Percentiles rank a stretch among this genome's conserved stretches.
Evolutionary conservation across 2,113 vertebrate species (phyloP).

Genomic region (Dolichallabes microphthalmus): DNA sequence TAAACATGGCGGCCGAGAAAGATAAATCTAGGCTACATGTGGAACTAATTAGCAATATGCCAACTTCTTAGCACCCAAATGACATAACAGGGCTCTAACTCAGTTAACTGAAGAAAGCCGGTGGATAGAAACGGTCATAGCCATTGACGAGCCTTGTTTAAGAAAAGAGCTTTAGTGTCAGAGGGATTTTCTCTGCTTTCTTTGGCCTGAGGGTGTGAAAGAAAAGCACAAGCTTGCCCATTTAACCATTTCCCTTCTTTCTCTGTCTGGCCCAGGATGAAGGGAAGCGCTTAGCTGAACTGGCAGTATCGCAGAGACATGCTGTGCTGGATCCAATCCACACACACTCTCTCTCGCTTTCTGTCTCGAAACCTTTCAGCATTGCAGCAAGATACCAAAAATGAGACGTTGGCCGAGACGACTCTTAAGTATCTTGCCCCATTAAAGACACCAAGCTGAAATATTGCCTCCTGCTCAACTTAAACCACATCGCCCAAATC

Average conservation of each 20-base stretch:
- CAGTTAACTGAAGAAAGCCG: background rate
- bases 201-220: slow-evolving; percentile 50
- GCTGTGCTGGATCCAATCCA: slow-evolving; percentile 3
- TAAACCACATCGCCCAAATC: slow-evolving; percentile 47
- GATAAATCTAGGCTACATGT: slow-evolving; percentile 11
- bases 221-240: slow-evolving; percentile 53
- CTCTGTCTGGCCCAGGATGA: slow-evolving; percentile 30
- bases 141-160: background rate
- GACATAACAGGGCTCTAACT: background rate
- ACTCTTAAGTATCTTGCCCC: slow-evolving; percentile 32
- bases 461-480: slow-evolving; percentile 44
- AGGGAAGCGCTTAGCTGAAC: slow-evolving; percentile 26
- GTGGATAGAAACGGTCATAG: background rate
- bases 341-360: background rate
- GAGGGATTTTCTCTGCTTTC: slow-evolving; percentile 49
- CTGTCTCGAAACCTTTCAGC: background rate
- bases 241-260: slow-evolving; percentile 52
- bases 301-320: slow-evolving; percentile 1
- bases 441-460: slow-evolving; percentile 47
- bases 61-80: background rate
- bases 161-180: background rate
- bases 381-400: slow-evolving; percentile 9
- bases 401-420: slow-evolving; percentile 35
- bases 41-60: slow-evolving; percentile 7
- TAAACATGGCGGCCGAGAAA: slow-evolving; percentile 16